These are phyloP conservation scores for Mastacembelus armatus DNA, from an alignment of 2,797 vertebrate species.

Conservation along the genomic window DNA sequence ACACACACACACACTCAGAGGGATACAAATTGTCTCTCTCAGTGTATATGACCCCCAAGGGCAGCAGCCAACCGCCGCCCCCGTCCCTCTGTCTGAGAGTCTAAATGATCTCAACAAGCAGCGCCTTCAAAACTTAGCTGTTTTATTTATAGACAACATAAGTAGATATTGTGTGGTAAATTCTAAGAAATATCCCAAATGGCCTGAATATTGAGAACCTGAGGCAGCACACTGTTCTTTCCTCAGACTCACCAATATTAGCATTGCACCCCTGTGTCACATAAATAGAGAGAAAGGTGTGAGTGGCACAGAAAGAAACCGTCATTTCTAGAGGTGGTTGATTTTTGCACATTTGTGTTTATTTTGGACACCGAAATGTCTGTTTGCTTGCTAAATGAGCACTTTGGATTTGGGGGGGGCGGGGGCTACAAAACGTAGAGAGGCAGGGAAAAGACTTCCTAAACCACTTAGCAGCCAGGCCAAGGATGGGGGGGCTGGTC, in stretches of 20 bases:
- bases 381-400: slow-evolving; percentile 34
- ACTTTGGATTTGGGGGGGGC: slow-evolving; percentile 11
- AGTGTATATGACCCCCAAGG: slow-evolving; percentile 71
- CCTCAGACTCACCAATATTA: slow-evolving; percentile 34
- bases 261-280: slow-evolving; percentile 39
- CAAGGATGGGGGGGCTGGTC: slow-evolving; percentile 58
- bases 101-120: slow-evolving; percentile 74
- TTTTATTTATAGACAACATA: slow-evolving; percentile 73
- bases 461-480: slow-evolving; percentile 79
- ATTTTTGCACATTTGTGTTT: slow-evolving; percentile 38
- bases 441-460: slow-evolving; percentile 60
- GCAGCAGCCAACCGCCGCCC: slow-evolving; percentile 68
- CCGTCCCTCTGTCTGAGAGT: slow-evolving; percentile 70
- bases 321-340: slow-evolving; percentile 25
- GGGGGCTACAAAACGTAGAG: slow-evolving; percentile 17
- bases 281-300: slow-evolving; percentile 30
- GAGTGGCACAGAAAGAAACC: slow-evolving; percentile 12
- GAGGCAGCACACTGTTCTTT: slow-evolving; percentile 24
- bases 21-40: slow-evolving; percentile 71
- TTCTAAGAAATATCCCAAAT: slow-evolving; percentile 66
- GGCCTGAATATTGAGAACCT: slow-evolving; percentile 58
- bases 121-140: slow-evolving; percentile 60
- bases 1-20: slow-evolving; percentile 35
- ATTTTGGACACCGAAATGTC: slow-evolving; percentile 37
- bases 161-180: slow-evolving; percentile 70